Evolutionary conservation across 2,797 vertebrate species (phyloP).

Genomic region (Crocodylus rhombifer): DNA sequence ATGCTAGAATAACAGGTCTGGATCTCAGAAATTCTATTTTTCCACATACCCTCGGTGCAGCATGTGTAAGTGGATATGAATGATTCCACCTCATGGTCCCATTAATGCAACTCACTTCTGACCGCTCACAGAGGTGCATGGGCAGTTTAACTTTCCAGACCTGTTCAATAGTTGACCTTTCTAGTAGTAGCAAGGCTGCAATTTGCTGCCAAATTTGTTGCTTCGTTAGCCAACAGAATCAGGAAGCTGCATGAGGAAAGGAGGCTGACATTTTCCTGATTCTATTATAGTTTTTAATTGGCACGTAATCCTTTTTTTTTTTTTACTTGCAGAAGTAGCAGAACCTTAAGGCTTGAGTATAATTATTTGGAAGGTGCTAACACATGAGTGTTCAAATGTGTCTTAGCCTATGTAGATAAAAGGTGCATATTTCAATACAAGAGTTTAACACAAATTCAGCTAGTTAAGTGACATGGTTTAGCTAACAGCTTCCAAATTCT

Average conservation of each 20-base stretch:
- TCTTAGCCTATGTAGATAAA: neutral
- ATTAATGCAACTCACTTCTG: neutral
- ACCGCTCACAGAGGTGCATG: neutral
- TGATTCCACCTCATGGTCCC: neutral
- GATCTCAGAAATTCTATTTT: neutral
- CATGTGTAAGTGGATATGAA: neutral
- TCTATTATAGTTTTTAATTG: neutral
- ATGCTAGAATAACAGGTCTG: neutral
- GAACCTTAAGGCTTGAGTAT: neutral
- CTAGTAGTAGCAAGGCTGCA: neutral
- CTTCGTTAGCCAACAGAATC: neutral
- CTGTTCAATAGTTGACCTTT: neutral
- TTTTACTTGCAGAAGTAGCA: neutral
- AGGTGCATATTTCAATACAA: no score
- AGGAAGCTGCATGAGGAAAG: rapidly evolving
- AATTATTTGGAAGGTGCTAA: neutral
- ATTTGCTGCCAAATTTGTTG: neutral
- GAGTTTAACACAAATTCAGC: neutral
- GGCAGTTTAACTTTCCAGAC: neutral
- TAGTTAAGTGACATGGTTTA: neutral
- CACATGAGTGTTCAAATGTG: neutral
- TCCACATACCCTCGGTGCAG: neutral
- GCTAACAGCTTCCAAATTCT: neutral
- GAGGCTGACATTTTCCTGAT: neutral
- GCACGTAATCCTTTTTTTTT: neutral